These are phyloP conservation scores for Clarias platycephalus DNA, from an alignment of 2,797 vertebrate genomes.

Conservation along the genomic window DNA sequence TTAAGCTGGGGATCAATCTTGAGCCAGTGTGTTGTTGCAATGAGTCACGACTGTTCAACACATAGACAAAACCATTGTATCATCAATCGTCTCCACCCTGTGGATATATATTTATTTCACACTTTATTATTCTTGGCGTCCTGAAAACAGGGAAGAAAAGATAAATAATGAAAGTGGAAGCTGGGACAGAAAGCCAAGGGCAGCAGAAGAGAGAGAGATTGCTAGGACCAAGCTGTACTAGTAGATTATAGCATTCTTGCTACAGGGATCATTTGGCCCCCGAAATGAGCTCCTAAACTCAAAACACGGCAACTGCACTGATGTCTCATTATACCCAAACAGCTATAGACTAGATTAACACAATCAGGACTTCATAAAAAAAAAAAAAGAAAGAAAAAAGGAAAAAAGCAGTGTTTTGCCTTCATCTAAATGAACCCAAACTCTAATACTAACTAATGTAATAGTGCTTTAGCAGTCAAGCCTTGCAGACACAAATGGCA, in stretches of 20 bases:
- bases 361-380: conserved; percentile 55
- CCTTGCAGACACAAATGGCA: conserved; percentile 37
- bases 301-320: conserved; percentile 43
- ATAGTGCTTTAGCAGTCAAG: conserved; percentile 47
- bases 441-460: conserved; percentile 53
- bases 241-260: conserved; percentile 50
- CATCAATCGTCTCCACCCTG: conserved; percentile 62
- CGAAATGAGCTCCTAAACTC: conserved; percentile 52
- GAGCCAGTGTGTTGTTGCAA: conserved; percentile 50
- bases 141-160: conserved; percentile 42
- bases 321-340: conserved; percentile 54
- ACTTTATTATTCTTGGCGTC: conserved; percentile 49
- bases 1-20: conserved; percentile 79
- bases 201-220: conserved; percentile 13
- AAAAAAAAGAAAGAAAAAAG: not conserved
- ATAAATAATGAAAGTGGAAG: conserved; percentile 54
- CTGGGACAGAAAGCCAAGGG: conserved; percentile 51
- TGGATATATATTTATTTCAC: conserved; percentile 53
- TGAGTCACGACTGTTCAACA: conserved; percentile 58
- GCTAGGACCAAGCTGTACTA: conserved; percentile 48
- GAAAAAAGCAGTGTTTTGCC: conserved; percentile 46
- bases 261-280: conserved; percentile 54
- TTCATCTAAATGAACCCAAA: conserved; percentile 51
- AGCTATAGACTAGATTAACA: conserved; percentile 57
- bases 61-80: conserved; percentile 56